phyloP scores from a whole-genome alignment of 2,888 invertebrate genomes.

The Ariolimax columbianus region DNA sequence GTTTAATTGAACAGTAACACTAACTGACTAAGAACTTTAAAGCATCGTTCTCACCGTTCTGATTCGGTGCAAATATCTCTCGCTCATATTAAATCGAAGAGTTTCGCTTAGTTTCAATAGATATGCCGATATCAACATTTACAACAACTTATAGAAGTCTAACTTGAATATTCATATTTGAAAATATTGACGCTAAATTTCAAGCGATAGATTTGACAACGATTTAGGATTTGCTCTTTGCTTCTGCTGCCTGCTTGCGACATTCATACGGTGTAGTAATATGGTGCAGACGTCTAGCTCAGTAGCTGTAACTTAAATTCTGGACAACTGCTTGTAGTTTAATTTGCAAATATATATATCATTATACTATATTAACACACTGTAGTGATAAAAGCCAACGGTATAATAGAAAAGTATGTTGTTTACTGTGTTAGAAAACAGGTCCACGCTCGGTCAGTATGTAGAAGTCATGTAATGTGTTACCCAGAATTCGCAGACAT shows the following conservation, averaged over 20 bases:
- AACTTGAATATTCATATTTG: too few relatives aligned
- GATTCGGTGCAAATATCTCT: too few relatives aligned
- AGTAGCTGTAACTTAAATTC: neutral
- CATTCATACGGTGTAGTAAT: neutral
- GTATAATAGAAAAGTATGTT: neutral
- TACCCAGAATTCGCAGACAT: constrained; percentile 44
- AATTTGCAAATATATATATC: neutral
- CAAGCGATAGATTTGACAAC: too few relatives aligned
- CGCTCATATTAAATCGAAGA: too few relatives aligned
- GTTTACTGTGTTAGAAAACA: neutral
- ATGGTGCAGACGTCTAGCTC: neutral
- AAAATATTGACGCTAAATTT: too few relatives aligned
- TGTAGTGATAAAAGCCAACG: neutral
- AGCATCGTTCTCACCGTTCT: too few relatives aligned
- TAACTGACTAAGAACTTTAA: too few relatives aligned
- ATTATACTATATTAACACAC: neutral
- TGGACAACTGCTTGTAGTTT: neutral
- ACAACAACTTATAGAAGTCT: too few relatives aligned
- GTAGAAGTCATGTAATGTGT: neutral
- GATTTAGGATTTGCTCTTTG: neutral
- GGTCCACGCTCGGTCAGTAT: neutral
- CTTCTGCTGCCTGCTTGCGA: constrained; percentile 15
- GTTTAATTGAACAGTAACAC: too few relatives aligned
- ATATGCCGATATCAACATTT: too few relatives aligned
- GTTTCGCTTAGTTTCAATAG: too few relatives aligned